A percentile compares a stretch with the other conserved stretches of the same genome.
Conservation (phyloP, 2,113 vertebrate genomes). For the Cyprinus carpio region DNA sequence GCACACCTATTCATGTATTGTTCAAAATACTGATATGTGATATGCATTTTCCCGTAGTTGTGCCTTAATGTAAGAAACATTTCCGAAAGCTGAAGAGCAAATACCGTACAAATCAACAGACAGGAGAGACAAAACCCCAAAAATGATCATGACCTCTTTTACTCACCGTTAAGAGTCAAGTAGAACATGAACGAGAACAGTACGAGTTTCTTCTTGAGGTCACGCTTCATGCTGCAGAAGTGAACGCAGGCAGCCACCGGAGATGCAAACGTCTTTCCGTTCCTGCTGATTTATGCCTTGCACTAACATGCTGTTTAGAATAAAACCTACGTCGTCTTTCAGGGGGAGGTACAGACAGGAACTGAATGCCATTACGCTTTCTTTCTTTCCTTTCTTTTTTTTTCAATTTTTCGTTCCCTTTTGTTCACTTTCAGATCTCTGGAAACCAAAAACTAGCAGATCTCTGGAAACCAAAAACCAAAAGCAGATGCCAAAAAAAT, state of each 20-base stretch:
- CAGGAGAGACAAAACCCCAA: not conserved
- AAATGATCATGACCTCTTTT: not conserved
- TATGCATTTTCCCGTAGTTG: too few species aligned
- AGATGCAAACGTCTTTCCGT: constrained; percentile 15
- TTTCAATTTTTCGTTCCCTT: not conserved
- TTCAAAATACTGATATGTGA: too few species aligned
- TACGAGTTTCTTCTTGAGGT: constrained; percentile 1
- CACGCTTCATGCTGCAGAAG: constrained; percentile 13
- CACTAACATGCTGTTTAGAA: not conserved
- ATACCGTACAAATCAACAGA: not conserved
- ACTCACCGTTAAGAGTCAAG: constrained; percentile 1
- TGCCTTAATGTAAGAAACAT: not conserved
- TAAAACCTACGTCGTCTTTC: not conserved
- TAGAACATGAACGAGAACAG: not conserved
- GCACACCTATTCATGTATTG: too few species aligned
- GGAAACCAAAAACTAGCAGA: not conserved
- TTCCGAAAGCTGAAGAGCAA: not conserved
- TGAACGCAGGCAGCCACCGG: not conserved
- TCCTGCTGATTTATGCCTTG: constrained; percentile 32
- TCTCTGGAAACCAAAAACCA: constrained; percentile 2
- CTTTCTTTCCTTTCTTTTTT: too few species aligned
- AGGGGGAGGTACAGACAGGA: constrained; percentile 39
- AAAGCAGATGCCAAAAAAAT: too few species aligned
- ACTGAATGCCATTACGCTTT: not conserved
- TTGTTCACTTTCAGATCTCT: not conserved